Evolutionary conservation across 2,113 vertebrate species (phyloP), one percentile per base, ranked within the genome.

Genomic region (Apteryx owenii): DNA sequence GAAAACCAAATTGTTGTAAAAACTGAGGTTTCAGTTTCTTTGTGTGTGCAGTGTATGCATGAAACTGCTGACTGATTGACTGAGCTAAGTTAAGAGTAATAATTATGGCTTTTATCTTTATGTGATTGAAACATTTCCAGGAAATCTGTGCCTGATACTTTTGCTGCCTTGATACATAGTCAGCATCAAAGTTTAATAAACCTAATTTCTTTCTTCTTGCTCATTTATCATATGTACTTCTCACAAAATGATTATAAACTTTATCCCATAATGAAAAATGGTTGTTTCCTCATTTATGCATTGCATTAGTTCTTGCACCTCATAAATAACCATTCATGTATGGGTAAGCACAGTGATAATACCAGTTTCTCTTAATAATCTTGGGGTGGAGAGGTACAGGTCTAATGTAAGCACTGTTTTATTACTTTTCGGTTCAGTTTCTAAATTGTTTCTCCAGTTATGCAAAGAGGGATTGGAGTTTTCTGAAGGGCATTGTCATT

Each of bases 71-170:
- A 66, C 40, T 95, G 72, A 91, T 5, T 90, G 68, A 33, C 21
- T 31, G 68, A 92, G 50, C n/a, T 94, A 94, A 95, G 84, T 14
- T 85, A 88, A 92, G 60, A 12, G 12, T 71, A 92, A 81, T 77
- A 75, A 88, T 95, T 93, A 82, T 9, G 4, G 3, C 1, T 46
- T 94, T 96, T 90, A 86, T 80, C 33, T 72, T 91, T 61, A 54
- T 90, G 60, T 80, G 25, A 33, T 42, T 84, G 53, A 93, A 94
- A 81, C 85, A 18, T 20, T 93, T 71, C 13, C 22, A 79, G 62
- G 25, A 92, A 96, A 92, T 54, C 85, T 28, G 54, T 93, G 29
- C 46, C 23, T 61, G 51, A 51, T 71, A 12, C 17, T 85, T 96
- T 84, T 83, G 73, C 60, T 90, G 42, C 14, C 66, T 82, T 84